These are phyloP conservation scores for Eurytoma adleriae DNA, from an alignment of 2,888 invertebrate genomes.

Conservation along the genomic window DNA sequence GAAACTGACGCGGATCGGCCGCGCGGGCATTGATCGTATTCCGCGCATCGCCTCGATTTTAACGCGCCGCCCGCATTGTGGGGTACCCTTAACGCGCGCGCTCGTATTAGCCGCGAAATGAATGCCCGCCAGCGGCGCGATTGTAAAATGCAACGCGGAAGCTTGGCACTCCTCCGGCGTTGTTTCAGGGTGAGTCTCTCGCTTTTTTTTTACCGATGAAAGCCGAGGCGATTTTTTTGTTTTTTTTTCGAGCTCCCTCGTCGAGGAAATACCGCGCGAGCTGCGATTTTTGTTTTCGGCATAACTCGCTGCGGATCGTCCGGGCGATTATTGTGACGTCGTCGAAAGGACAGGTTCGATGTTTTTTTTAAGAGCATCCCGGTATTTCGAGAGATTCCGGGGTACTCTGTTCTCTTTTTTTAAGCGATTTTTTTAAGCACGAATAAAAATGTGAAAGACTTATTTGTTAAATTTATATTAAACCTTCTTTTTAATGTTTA, in stretches of 20 bases:
- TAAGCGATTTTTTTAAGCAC: too few species aligned
- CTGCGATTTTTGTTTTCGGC: background rate
- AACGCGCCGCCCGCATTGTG: slow-evolving; percentile 34
- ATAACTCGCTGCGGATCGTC: too few species aligned
- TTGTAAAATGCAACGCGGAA: slow-evolving; percentile 32
- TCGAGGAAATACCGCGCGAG: background rate
- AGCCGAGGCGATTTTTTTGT: background rate
- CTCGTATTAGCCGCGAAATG: slow-evolving; percentile 41
- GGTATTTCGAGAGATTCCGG: too few species aligned
- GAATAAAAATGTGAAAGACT: too few species aligned
- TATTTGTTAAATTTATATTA: too few species aligned
- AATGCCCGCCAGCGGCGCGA: background rate
- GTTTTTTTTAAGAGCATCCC: too few species aligned
- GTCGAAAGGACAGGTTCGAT: too few species aligned
- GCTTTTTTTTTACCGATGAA: background rate
- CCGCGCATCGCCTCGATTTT: slow-evolving; percentile 26
- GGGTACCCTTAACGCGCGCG: slow-evolving; percentile 18
- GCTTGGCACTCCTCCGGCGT: background rate
- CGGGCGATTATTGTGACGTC: too few species aligned
- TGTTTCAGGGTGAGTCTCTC: background rate
- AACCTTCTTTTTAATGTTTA: too few species aligned
- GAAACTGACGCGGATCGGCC: slow-evolving; percentile 51
- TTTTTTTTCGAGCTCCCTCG: background rate
- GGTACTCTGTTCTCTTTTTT: too few species aligned
- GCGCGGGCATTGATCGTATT: slow-evolving; percentile 40